Evolutionary conservation across 2,797 vertebrate species (phyloP).

Genomic region (Graptemys geographica): DNA sequence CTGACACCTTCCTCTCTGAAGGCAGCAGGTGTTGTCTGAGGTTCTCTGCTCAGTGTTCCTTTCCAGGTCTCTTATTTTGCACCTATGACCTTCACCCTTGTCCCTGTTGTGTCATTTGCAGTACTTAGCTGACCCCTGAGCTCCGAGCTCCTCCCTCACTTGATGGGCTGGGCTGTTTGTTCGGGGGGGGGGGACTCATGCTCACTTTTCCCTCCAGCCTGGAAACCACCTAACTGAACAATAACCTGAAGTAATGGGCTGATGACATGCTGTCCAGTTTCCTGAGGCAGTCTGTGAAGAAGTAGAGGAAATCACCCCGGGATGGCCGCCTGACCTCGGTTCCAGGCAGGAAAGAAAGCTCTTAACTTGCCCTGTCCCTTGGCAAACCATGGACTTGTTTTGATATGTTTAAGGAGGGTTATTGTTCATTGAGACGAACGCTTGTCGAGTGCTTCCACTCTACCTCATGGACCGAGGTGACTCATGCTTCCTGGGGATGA

Average conservation of each 20-base stretch:
- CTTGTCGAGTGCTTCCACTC: not conserved
- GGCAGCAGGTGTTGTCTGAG: not conserved
- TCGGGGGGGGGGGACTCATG: no score
- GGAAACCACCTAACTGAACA: not conserved
- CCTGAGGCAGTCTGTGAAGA: not conserved
- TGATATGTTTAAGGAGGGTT: rapidly evolving
- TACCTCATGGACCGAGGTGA: not conserved
- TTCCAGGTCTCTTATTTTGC: not conserved
- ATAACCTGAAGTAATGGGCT: not conserved
- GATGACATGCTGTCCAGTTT: not conserved
- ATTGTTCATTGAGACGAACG: rapidly evolving
- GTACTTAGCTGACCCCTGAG: not conserved
- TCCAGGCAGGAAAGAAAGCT: not conserved
- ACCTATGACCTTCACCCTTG: not conserved
- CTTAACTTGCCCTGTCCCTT: not conserved
- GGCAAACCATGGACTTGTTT: not conserved
- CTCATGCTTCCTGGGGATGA: constrained; percentile 74
- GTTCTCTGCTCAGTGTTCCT: not conserved
- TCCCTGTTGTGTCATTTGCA: not conserved
- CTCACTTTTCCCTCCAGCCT: not conserved
- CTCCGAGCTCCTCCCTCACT: not conserved
- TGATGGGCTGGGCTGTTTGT: not conserved
- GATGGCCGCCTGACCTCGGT: rapidly evolving
- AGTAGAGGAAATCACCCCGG: not conserved
- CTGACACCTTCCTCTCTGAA: not conserved